phyloP scores from a whole-genome alignment of 1,140 invertebrate genomes.

The Drosophila nigromelanica region DNA sequence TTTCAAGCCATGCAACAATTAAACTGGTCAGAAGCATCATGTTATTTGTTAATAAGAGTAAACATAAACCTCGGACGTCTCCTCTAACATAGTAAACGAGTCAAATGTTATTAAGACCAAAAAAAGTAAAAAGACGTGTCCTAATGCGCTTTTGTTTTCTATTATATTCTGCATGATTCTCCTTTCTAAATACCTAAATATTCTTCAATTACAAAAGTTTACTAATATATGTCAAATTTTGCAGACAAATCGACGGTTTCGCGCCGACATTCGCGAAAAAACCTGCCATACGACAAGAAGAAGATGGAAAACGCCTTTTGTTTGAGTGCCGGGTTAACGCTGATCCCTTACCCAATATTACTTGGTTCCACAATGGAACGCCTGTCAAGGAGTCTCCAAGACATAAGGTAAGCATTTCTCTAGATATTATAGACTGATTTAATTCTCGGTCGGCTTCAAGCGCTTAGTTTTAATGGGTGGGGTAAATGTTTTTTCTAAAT shows the following conservation, averaged over 20 bases:
- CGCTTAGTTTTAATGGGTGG: too few species aligned
- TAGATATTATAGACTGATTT: not conserved
- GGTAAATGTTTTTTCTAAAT: too few species aligned
- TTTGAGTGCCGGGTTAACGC: conserved; percentile 98
- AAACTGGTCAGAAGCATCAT: not conserved
- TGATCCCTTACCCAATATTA: conserved; percentile 94
- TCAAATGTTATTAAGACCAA: too few species aligned
- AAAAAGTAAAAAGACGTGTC: not conserved
- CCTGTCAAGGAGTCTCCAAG: conserved; percentile 90
- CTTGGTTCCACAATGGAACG: conserved; percentile 95
- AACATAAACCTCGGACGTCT: too few species aligned
- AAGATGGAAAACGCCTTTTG: conserved; percentile 96
- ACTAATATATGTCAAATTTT: conserved; percentile 4
- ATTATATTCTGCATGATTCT: not conserved
- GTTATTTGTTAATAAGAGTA: too few species aligned
- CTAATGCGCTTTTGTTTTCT: not conserved
- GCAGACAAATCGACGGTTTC: conserved; percentile 97
- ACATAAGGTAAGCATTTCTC: conserved; percentile 88
- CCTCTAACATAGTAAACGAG: too few species aligned
- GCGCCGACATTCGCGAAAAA: conserved; percentile 99
- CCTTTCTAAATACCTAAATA: not conserved
- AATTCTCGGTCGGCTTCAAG: too few species aligned
- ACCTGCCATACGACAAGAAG: conserved; percentile 97
- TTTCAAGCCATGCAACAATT: not conserved
- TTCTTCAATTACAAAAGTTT: not conserved